A percentile compares a stretch with the other conserved stretches of the same genome.
Evolutionary conservation across 2,113 vertebrate species (phyloP).

Genomic region (Prochilodus magdalenae): DNA sequence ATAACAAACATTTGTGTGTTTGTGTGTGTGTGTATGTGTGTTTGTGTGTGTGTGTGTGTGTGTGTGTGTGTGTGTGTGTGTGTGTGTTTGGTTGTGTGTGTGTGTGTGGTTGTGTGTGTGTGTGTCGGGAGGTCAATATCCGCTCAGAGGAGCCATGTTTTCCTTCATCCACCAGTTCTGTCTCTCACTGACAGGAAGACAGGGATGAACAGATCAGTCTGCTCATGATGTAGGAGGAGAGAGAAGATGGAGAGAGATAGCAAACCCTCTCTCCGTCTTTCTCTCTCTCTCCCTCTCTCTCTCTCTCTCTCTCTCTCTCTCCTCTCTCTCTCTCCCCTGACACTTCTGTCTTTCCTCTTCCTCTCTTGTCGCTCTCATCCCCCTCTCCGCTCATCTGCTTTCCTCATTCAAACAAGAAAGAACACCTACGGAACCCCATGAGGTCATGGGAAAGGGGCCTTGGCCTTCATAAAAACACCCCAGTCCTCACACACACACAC

Average conservation of each 20-base stretch:
- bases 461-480: constrained; percentile 56
- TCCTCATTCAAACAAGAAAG: constrained; percentile 59
- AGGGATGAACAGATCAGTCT: constrained; percentile 40
- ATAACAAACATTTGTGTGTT: background rate
- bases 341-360: background rate
- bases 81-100: constrained; percentile 6
- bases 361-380: constrained; percentile 40
- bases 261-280: background rate
- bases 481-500: background rate
- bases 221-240: constrained; percentile 38
- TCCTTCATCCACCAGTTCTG: constrained; percentile 41
- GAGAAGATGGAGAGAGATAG: constrained; percentile 39
- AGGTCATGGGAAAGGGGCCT: constrained; percentile 75
- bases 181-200: constrained; percentile 48
- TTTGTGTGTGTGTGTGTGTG: constrained; percentile 11
- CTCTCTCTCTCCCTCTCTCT: constrained; percentile 20
- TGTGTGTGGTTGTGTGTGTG: constrained; percentile 8
- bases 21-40: constrained; percentile 10
- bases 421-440: constrained; percentile 75
- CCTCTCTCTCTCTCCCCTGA: too few relatives aligned
- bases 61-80: constrained; percentile 9
- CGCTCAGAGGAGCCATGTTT: constrained; percentile 11
- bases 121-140: constrained; percentile 32
- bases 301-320: too few relatives aligned
- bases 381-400: constrained; percentile 59